Conservation (phyloP, 2,113 vertebrate species). For the Vanacampus margaritifer region DNA sequence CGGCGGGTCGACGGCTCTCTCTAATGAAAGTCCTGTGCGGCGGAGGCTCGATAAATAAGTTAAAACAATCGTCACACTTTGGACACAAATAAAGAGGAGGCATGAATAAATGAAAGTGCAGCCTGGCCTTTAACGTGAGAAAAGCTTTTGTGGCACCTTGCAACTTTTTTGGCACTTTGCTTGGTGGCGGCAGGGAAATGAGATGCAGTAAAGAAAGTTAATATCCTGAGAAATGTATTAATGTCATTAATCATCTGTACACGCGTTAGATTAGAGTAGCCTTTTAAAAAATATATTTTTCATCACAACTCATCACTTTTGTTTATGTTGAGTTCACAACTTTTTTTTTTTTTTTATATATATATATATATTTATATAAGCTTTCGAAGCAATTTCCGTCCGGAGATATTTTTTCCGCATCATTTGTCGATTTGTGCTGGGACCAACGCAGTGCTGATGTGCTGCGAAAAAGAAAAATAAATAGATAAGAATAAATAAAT, state of each 20-base stretch:
- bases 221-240: constrained; percentile 3
- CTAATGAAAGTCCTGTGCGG: neutral
- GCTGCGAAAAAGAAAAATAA: neutral
- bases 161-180: neutral
- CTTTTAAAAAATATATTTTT: neutral
- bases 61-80: neutral
- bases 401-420: too few species aligned
- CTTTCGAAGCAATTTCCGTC: too few species aligned
- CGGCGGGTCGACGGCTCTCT: neutral
- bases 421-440: too few species aligned
- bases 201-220: constrained; percentile 1
- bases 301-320: neutral
- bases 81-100: neutral
- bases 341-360: neutral
- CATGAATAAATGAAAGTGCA: neutral
- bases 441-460: neutral
- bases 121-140: neutral
- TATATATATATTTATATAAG: neutral
- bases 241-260: constrained; percentile 2
- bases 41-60: neutral
- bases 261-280: neutral
- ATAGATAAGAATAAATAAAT: neutral
- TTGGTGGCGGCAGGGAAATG: neutral
- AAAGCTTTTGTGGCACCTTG: constrained; percentile 2
- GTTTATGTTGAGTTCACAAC: neutral